Conservation (phyloP, 2,113 vertebrate species). For the Heloderma charlesbogerti region DNA sequence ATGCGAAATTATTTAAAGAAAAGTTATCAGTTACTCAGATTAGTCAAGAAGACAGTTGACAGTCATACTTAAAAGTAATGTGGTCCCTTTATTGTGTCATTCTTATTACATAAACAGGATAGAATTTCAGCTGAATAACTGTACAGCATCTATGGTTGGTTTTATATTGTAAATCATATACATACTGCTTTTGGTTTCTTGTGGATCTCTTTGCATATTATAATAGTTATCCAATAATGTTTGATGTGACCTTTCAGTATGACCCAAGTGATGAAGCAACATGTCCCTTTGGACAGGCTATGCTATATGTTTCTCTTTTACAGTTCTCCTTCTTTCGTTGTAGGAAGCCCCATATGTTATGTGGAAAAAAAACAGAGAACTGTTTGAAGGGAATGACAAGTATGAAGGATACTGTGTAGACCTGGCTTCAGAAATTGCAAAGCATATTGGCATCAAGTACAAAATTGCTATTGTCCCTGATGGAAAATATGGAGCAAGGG, state of each 20-base stretch:
- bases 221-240: conserved; percentile 44
- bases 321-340: conserved; percentile 85
- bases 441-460: conserved; percentile 99
- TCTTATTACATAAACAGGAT: neutral
- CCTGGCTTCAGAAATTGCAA: conserved; percentile 98
- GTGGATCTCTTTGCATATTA: conserved; percentile 52
- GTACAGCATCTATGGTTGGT: neutral
- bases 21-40: neutral
- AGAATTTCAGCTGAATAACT: neutral
- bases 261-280: conserved; percentile 41
- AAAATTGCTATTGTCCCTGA: conserved; percentile 98
- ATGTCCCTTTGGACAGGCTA: conserved; percentile 55
- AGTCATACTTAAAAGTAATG: neutral
- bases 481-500: conserved; percentile 98
- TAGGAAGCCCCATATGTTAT: conserved; percentile 99
- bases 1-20: neutral
- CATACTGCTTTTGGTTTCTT: conserved; percentile 15
- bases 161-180: conserved; percentile 32
- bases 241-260: conserved; percentile 43
- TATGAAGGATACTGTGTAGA: conserved; percentile 99
- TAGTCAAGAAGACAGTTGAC: neutral
- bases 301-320: conserved; percentile 77
- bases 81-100: neutral
- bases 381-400: conserved; percentile 97
- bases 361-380: conserved; percentile 99